Conservation (phyloP, 2,888 invertebrate genomes). For the Agrotis puta region DNA sequence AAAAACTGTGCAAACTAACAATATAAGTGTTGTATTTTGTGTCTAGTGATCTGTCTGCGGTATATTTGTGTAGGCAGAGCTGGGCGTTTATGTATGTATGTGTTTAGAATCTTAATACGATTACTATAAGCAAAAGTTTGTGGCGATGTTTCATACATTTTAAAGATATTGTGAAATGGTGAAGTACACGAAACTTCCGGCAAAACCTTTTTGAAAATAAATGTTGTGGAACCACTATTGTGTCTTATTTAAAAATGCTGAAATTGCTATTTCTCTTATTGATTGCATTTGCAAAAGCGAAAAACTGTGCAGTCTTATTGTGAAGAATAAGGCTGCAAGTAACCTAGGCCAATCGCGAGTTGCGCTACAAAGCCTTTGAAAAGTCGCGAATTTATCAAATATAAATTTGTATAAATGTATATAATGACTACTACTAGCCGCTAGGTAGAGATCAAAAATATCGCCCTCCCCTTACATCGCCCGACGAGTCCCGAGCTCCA, state of each 20-base stretch:
- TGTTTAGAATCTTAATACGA: conserved; percentile 10
- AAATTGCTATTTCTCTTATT: background rate
- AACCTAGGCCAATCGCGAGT: background rate
- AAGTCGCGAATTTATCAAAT: background rate
- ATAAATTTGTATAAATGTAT: too few relatives aligned
- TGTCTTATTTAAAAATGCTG: conserved; percentile 21
- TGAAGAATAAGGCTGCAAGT: conserved; percentile 11
- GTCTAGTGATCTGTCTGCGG: background rate
- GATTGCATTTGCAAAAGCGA: background rate
- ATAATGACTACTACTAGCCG: background rate
- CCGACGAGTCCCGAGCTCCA: background rate
- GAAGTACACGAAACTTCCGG: too few relatives aligned
- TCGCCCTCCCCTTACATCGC: background rate
- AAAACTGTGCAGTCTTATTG: background rate
- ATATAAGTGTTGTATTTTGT: background rate
- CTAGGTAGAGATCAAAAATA: conserved; percentile 4
- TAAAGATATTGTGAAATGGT: too few relatives aligned
- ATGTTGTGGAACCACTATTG: conserved; percentile 9
- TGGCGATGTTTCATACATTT: too few relatives aligned
- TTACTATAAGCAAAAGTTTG: too few relatives aligned
- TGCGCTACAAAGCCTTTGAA: conserved; percentile 19
- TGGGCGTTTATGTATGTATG: conserved; percentile 5
- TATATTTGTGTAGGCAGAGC: conserved; percentile 18
- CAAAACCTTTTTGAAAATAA: conserved; percentile 17
- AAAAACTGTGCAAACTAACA: conserved; percentile 3